Percentiles rank a stretch among this genome's conserved stretches.
phyloP scores from a whole-genome alignment of 2,888 invertebrate species.

The Eucriotettix oculatus region DNA sequence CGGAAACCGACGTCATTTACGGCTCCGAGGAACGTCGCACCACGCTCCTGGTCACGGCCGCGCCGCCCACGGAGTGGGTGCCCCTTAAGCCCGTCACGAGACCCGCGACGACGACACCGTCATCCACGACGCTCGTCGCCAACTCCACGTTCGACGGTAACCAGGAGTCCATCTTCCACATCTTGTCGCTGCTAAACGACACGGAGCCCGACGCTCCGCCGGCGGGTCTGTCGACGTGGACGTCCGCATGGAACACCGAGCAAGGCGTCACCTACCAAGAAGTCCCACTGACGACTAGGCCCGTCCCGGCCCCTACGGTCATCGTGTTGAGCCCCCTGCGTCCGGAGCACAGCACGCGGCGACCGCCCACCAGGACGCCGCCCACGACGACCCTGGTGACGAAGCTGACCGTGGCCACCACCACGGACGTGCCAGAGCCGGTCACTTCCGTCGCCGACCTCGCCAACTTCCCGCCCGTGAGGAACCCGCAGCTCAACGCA shows the following conservation, averaged over 20 bases:
- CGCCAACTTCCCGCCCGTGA: conserved; percentile 69
- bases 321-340: conserved; percentile 35
- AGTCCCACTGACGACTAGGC: neutral
- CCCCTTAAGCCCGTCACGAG: neutral
- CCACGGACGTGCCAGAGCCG: neutral
- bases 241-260: conserved; percentile 14
- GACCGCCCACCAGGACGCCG: neutral
- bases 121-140: conserved; percentile 4
- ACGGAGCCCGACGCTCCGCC: conserved; percentile 16
- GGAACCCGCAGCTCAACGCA: conserved; percentile 65
- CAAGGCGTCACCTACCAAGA: neutral
- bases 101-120: conserved; percentile 7
- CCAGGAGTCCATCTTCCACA: conserved; percentile 27
- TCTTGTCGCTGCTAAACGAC: conserved; percentile 28
- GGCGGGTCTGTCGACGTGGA: conserved; percentile 22
- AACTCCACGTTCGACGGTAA: conserved; percentile 25
- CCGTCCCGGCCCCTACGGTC: conserved; percentile 31
- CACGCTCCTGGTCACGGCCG: neutral
- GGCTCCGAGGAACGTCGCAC: neutral
- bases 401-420: conserved; percentile 13
- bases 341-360: conserved; percentile 7
- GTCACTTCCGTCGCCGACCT: conserved; percentile 34
- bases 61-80: neutral
- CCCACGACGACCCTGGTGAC: conserved; percentile 2
- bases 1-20: neutral